phyloP scores from a whole-genome alignment of 2,888 invertebrate genomes.

The Cryptocheilus praepositus region DNA sequence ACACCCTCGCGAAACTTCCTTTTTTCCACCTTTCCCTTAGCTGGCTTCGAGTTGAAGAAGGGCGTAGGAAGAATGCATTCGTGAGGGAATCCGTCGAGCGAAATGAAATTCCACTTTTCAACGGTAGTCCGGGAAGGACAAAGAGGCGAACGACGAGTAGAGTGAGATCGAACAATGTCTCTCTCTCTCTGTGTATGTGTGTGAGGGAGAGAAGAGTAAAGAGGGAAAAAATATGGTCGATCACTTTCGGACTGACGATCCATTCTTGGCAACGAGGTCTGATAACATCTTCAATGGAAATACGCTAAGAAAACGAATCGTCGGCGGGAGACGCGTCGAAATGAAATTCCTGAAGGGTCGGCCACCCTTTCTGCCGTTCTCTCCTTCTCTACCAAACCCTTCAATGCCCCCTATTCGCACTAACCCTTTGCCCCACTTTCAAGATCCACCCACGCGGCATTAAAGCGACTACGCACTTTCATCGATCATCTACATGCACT shows the following conservation, averaged over 20 bases:
- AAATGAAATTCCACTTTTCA: slow-evolving; percentile 41
- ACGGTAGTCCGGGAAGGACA: slow-evolving; percentile 11
- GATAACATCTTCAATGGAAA: slow-evolving; percentile 47
- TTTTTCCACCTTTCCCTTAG: no score
- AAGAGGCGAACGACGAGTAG: slow-evolving; percentile 9
- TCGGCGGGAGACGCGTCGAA: slow-evolving; percentile 42
- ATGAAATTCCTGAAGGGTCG: slow-evolving; percentile 53
- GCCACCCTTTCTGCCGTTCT: slow-evolving; percentile 21
- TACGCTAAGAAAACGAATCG: slow-evolving; percentile 44
- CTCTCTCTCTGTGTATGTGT: no score
- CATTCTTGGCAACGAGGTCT: slow-evolving; percentile 27
- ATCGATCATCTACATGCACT: neutral
- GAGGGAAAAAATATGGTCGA: slow-evolving; percentile 27
- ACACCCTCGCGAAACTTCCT: no score
- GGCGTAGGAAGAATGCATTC: slow-evolving; percentile 22
- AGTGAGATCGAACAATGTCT: no score
- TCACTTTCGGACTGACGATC: slow-evolving; percentile 39
- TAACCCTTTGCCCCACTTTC: slow-evolving; percentile 43
- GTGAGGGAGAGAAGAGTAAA: neutral
- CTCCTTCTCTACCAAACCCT: slow-evolving; percentile 18
- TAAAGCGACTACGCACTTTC: no score
- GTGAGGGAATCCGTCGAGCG: slow-evolving; percentile 31
- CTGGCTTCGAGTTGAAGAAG: no score
- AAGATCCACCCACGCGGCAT: slow-evolving; percentile 17
- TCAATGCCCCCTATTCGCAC: slow-evolving; percentile 23